Base-by-base conservation (phyloP, 2,888 invertebrate genomes). In the Cremastinae sp. region DNA sequence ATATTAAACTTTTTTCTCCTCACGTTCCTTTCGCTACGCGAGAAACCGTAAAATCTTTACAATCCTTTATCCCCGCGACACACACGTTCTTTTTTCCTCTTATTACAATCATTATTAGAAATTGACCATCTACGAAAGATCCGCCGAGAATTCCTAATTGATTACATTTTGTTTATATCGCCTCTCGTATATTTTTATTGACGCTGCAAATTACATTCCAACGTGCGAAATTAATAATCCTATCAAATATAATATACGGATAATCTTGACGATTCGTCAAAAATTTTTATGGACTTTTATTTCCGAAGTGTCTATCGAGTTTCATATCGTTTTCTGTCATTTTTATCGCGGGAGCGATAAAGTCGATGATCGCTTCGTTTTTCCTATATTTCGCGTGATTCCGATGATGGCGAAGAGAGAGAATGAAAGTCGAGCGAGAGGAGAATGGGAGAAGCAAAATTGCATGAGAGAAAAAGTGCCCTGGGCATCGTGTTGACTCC, bases 11-110 rank as follows among this genome's bases (percentile, higher is more conserved):
- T 68, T 45, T 41, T 47, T 35, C 20, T 18, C n/a, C 18, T 9
- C 41, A 20, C 58, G 56, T 58, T 20, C 37, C 12, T 45, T 47
- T 28, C 28, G 28, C 28, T 28, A 2, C 28, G 58, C 58, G 47
- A 14, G 37, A 56, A 58, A 58, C 49, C 68, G 68, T 68, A 47
- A 68, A 68, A 49, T 39, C 53, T 43, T 12, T n/a, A 65, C 16
- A 65, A 43, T 28, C 28, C 28, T 28, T 28, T 28, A 5, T 18
- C 12, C 28, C 28, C 35, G 43, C 53, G 16, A 55, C 16, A 43
- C 16, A 22, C 43, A 59, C 14, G 12, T 12, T 22, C 43, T 53
- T 65, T 65, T 45, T 56, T 12, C 22, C 16, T 16, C 16, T 9
- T 4, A 16, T 47, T 47, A 1, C 16, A 3, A 4, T 16, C 16